A percentile compares a stretch with the other conserved stretches of the same genome.
Conservation (phyloP, 2,888 invertebrate species). For the Melinaea marsaeus region DNA sequence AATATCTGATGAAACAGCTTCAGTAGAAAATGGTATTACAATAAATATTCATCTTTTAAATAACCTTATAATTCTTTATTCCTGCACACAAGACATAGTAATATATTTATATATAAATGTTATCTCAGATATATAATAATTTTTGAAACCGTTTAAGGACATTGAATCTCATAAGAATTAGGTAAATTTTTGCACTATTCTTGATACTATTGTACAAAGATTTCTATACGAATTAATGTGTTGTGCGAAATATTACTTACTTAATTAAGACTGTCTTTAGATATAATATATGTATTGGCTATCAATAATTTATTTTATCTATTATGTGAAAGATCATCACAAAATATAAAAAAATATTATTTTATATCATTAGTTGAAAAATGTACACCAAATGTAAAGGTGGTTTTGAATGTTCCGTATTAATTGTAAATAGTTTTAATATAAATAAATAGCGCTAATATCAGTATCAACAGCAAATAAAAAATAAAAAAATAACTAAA, state of each 20-base stretch:
- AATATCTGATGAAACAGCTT: slow-evolving; percentile 5
- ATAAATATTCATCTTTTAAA: too few relatives aligned
- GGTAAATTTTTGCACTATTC: slow-evolving; percentile 47
- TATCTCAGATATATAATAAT: background rate
- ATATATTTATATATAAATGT: background rate
- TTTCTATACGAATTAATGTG: slow-evolving; percentile 49
- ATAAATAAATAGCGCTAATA: background rate
- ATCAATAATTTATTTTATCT: slow-evolving; percentile 2
- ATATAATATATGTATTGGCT: slow-evolving; percentile 2
- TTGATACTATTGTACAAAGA: slow-evolving; percentile 74
- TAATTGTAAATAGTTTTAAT: background rate
- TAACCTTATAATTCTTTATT: too few relatives aligned
- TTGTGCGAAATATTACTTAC: slow-evolving; percentile 41
- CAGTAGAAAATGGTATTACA: background rate
- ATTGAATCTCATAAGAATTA: slow-evolving; percentile 3
- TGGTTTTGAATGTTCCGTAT: slow-evolving; percentile 1
- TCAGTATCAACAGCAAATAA: background rate
- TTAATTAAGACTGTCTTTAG: slow-evolving; percentile 36
- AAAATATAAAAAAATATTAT: background rate
- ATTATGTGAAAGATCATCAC: too few relatives aligned
- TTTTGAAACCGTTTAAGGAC: background rate
- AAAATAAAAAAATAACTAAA: too few relatives aligned
- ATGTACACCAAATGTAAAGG: background rate
- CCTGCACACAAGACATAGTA: too few relatives aligned
- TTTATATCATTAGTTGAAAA: background rate